These are phyloP conservation scores for Apamea anceps DNA, from an alignment of 2,888 invertebrate genomes.

Conservation along the genomic window DNA sequence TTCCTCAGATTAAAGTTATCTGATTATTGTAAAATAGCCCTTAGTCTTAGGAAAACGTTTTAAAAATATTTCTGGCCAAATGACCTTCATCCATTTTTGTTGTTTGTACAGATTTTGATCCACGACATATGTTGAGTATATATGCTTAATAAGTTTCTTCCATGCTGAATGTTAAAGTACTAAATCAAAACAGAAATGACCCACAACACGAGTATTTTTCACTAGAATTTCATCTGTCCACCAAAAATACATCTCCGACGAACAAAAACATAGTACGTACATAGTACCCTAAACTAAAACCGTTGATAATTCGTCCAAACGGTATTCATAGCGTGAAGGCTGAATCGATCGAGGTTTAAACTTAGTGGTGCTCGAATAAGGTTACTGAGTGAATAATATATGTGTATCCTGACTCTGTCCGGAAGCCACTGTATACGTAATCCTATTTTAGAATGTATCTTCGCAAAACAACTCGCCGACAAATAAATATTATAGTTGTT, in stretches of 20 bases:
- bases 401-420: constrained; percentile 76
- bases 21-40: too few species aligned
- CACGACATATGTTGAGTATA: not conserved
- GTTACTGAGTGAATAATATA: constrained; percentile 84
- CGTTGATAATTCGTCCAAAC: constrained; percentile 35
- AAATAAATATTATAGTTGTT: constrained; percentile 72
- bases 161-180: not conserved
- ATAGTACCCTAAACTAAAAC: not conserved
- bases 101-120: not conserved
- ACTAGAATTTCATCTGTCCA: not conserved
- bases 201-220: not conserved
- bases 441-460: constrained; percentile 81
- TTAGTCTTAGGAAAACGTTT: too few species aligned
- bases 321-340: constrained; percentile 57
- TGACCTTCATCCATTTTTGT: not conserved
- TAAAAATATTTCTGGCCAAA: too few species aligned
- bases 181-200: not conserved
- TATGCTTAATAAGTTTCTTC: not conserved
- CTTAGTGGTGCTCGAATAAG: constrained; percentile 80
- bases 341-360: constrained; percentile 84
- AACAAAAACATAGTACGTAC: not conserved
- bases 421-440: constrained; percentile 78
- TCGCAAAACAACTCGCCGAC: constrained; percentile 71
- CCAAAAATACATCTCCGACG: not conserved
- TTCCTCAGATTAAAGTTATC: too few species aligned